Evolutionary conservation across 2,888 invertebrate genomes (phyloP).

Genomic region (Mythimna vitellina): DNA sequence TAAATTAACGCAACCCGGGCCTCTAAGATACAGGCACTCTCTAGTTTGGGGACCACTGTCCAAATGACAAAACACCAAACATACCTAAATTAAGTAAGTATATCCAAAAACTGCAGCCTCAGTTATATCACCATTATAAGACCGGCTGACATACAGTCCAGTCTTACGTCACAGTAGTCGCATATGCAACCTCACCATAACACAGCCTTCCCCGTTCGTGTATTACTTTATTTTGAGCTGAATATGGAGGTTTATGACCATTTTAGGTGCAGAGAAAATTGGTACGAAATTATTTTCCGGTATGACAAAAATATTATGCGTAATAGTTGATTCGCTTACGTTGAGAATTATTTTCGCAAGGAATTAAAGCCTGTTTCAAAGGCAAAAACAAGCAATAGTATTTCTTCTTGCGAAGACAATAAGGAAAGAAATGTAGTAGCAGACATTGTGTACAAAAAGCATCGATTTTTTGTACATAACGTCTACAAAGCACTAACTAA

Average conservation of each 20-base stretch:
- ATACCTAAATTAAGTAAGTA: neutral
- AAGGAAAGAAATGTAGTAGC: too few species aligned
- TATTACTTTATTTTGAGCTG: constrained; percentile 31
- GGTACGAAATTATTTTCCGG: constrained; percentile 23
- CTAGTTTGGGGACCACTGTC: too few species aligned
- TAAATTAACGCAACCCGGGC: too few species aligned
- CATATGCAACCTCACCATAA: constrained; percentile 27
- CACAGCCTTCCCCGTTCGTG: constrained; percentile 48
- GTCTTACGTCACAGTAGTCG: constrained; percentile 16
- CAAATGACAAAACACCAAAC: too few species aligned
- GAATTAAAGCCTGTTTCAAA: neutral
- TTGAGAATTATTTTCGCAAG: neutral
- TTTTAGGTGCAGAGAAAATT: constrained; percentile 35
- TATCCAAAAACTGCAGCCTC: neutral
- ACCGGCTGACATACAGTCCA: constrained; percentile 20
- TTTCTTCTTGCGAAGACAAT: too few species aligned
- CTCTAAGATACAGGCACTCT: too few species aligned
- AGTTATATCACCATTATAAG: constrained; percentile 31
- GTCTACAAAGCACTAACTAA: too few species aligned
- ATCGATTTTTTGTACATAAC: too few species aligned
- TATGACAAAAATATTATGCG: constrained; percentile 13
- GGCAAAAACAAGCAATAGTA: neutral
- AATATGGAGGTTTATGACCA: constrained; percentile 38
- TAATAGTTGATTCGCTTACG: neutral
- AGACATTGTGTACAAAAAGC: too few species aligned